These are phyloP conservation scores for Charaxes varanes DNA, from an alignment of 1,140 invertebrate species.

Conservation along the genomic window DNA sequence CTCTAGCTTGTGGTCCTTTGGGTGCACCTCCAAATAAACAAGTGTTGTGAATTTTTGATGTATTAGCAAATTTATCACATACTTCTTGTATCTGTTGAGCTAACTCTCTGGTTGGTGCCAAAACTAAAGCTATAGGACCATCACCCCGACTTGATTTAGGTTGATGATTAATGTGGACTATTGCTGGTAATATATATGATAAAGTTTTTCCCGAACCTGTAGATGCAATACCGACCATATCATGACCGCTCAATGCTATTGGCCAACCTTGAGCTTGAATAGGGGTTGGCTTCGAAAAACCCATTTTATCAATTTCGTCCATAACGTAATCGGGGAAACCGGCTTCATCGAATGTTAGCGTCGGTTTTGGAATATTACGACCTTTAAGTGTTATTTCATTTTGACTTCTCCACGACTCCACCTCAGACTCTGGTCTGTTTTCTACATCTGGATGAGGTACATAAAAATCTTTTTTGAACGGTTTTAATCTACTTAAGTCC, in stretches of 20 bases:
- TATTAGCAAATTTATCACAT: slow-evolving; percentile 91
- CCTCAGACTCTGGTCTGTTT: slow-evolving; percentile 80
- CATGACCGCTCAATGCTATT: slow-evolving; percentile 91
- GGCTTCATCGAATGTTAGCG: slow-evolving; percentile 88
- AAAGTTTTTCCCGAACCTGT: slow-evolving; percentile 96
- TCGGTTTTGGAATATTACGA: slow-evolving; percentile 86
- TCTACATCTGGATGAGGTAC: slow-evolving; percentile 84
- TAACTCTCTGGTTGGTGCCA: slow-evolving; percentile 96
- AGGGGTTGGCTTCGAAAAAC: slow-evolving; percentile 89
- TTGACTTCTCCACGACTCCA: slow-evolving; percentile 82
- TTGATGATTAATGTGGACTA: slow-evolving; percentile 96
- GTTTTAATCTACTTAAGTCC: slow-evolving; percentile 85
- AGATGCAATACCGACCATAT: slow-evolving; percentile 96
- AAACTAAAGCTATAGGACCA: slow-evolving; percentile 92
- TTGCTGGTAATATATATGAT: slow-evolving; percentile 87
- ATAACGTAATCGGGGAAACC: slow-evolving; percentile 88
- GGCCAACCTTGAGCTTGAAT: slow-evolving; percentile 96
- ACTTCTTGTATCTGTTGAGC: slow-evolving; percentile 98
- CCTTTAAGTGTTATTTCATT: slow-evolving; percentile 90
- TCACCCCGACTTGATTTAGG: slow-evolving; percentile 87
- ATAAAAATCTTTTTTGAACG: slow-evolving; percentile 96
- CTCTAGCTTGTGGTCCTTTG: slow-evolving; percentile 87
- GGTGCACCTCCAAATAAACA: slow-evolving; percentile 97
- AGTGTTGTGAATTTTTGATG: slow-evolving; percentile 90
- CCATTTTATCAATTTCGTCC: slow-evolving; percentile 85